Percentiles rank a stretch among this genome's conserved stretches.
phyloP scores from a whole-genome alignment of 2,797 vertebrate genomes.

The Hylomyscus alleni region DNA sequence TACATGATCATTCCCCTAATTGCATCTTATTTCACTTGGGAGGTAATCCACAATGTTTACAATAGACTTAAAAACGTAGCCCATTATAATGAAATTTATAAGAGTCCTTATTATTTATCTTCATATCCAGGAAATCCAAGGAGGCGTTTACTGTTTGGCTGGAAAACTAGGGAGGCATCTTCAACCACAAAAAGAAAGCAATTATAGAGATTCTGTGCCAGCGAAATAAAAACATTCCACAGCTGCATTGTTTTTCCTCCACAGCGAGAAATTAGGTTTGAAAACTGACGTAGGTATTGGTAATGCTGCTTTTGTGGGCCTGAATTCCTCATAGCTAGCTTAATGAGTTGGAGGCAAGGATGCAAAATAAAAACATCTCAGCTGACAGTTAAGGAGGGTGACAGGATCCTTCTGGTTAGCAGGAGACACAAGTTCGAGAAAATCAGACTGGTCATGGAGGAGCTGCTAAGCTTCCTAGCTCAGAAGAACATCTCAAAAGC shows the following conservation, averaged over 20 bases:
- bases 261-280: conserved; percentile 78
- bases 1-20: neutral
- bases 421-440: neutral
- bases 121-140: conserved; percentile 50
- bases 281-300: conserved; percentile 75
- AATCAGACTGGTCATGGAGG: neutral
- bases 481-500: neutral
- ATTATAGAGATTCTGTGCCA: conserved; percentile 69
- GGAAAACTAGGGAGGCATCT: conserved; percentile 66
- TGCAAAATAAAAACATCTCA: conserved; percentile 77
- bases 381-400: conserved; percentile 42
- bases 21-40: neutral
- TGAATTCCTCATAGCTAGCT: conserved; percentile 63
- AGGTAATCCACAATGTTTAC: neutral
- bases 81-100: neutral
- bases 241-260: conserved; percentile 60
- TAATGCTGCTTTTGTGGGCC: conserved; percentile 82
- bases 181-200: conserved; percentile 76
- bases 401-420: neutral
- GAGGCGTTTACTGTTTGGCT: conserved; percentile 61
- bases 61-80: neutral
- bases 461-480: neutral
- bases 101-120: conserved; percentile 64
- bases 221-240: conserved; percentile 78
- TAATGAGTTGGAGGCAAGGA: conserved; percentile 75